Base-by-base conservation (phyloP, 2,888 invertebrate species). In the Gari tellinella region DNA sequence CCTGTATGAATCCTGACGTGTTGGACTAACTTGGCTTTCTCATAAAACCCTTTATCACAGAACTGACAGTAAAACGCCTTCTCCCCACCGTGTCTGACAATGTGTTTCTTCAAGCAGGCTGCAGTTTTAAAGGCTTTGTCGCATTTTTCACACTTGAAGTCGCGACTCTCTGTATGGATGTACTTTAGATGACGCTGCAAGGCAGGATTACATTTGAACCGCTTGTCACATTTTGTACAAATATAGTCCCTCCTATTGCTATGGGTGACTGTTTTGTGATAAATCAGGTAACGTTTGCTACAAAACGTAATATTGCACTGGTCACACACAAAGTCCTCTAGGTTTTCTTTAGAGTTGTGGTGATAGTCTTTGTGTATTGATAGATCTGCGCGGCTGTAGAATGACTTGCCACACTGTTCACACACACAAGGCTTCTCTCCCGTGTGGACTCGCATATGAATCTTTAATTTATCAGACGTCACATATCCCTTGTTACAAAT, bases 401-500 rank as follows among this genome's bases (percentile, higher is more conserved):
- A 74, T 4, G 61, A 37, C 21, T 21, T 37, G 15, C 74, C 74
- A 57, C 74, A 74, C 25, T 74, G 58, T 26, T 74, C 74, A 69
- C 74, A 74, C 8, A 74, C 43, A 55, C 68, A 74, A 4, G 74
- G 68, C 26, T 61, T 74, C n/a, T 74, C 68, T 25, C 68, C 68
- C 25, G 74, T 74, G 48, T 74, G 74, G 25, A 53, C 43, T 15
- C 74, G 49, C 37, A 41, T 61, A 51, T 74, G 74, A 4, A 74
- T 65, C 19, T 74, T 74, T 12, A 74, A 43, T 52, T 74, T 74
- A 31, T 74, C 68, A 0, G 74, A 68, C 5, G 74, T 68, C 2
- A 74, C 65, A 69, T 62, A 68, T 3, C 74, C 68, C 51, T 68
- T 68, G 15, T 64, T 64, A 61, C 74, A 74, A 10, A 61, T 37